A percentile compares a stretch with the other conserved stretches of the same genome.
Conservation (phyloP, 2,113 vertebrate species). For the Microcebus tavaratra region DNA sequence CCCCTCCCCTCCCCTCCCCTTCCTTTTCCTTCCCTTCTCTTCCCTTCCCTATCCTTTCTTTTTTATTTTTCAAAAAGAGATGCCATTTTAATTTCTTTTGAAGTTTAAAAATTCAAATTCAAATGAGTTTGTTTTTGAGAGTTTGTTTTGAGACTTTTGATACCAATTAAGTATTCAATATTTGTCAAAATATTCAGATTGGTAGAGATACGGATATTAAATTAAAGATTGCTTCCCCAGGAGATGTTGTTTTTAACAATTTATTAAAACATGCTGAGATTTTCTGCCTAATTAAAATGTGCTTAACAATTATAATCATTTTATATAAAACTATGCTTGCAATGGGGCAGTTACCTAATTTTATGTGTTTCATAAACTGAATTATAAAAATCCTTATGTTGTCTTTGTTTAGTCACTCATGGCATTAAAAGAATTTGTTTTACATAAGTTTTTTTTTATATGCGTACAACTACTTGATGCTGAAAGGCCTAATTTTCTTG, state of each 20-base stretch:
- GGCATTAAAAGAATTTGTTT: not conserved
- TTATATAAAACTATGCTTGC: not conserved
- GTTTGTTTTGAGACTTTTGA: not conserved
- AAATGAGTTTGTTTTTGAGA: not conserved
- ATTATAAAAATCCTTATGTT: not conserved
- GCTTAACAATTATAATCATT: not conserved
- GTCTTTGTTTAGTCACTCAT: not conserved
- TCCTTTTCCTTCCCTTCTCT: not conserved
- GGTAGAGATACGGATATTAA: not conserved
- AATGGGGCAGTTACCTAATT: not conserved
- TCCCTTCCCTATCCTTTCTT: not conserved
- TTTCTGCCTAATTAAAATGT: constrained; percentile 42
- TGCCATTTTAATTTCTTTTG: constrained; percentile 1
- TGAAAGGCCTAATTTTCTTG: not conserved
- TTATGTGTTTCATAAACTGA: not conserved
- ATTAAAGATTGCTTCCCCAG: not conserved
- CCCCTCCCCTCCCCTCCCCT: not conserved
- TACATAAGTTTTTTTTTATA: not conserved
- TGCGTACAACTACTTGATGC: not conserved
- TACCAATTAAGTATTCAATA: not conserved
- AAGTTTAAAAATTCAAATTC: not conserved
- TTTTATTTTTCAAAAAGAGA: not conserved
- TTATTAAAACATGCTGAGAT: not conserved
- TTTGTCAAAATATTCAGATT: not conserved
- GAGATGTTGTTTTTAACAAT: not conserved